These are phyloP conservation scores for Bedellia somnulentella DNA, from an alignment of 2,888 invertebrate genomes.

Conservation along the genomic window DNA sequence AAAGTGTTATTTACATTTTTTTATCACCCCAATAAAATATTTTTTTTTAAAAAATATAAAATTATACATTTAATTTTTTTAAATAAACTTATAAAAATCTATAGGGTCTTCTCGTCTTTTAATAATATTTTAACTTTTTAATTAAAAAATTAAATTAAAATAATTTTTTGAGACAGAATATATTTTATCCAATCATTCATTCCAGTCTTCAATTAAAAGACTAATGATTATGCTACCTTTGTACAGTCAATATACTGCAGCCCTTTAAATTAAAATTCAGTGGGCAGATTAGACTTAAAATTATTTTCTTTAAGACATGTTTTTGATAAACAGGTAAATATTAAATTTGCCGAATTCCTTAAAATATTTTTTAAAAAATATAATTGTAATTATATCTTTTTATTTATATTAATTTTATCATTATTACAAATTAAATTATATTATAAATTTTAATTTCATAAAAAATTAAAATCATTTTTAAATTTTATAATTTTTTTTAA, in stretches of 20 bases:
- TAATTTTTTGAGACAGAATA: slow-evolving; percentile 55
- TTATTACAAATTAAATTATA: slow-evolving; percentile 41
- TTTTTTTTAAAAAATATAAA: slow-evolving; percentile 20
- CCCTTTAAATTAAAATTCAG: slow-evolving; percentile 70
- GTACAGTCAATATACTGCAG: slow-evolving; percentile 78
- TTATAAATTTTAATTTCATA: slow-evolving; percentile 42
- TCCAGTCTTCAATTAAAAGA: slow-evolving; percentile 77
- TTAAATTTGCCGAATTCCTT: slow-evolving; percentile 67
- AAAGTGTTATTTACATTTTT: slow-evolving; percentile 64
- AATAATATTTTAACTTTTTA: slow-evolving; percentile 67
- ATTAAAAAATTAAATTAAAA: slow-evolving; percentile 49
- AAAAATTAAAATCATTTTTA: slow-evolving; percentile 38
- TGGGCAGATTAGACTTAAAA: slow-evolving; percentile 75
- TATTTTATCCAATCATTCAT: slow-evolving; percentile 75
- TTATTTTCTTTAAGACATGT: no score
- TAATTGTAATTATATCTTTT: slow-evolving; percentile 20
- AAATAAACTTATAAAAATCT: slow-evolving; percentile 62
- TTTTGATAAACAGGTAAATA: slow-evolving; percentile 77
- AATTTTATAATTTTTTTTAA: no score
- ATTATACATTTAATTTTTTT: slow-evolving; percentile 28
- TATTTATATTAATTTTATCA: slow-evolving; percentile 65
- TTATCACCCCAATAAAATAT: slow-evolving; percentile 68
- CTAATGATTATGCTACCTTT: slow-evolving; percentile 78
- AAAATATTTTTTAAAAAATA: slow-evolving; percentile 30
- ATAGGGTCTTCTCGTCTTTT: slow-evolving; percentile 80